Conservation (phyloP, 2,797 vertebrate species). For the Silurus lanzhouensis region DNA sequence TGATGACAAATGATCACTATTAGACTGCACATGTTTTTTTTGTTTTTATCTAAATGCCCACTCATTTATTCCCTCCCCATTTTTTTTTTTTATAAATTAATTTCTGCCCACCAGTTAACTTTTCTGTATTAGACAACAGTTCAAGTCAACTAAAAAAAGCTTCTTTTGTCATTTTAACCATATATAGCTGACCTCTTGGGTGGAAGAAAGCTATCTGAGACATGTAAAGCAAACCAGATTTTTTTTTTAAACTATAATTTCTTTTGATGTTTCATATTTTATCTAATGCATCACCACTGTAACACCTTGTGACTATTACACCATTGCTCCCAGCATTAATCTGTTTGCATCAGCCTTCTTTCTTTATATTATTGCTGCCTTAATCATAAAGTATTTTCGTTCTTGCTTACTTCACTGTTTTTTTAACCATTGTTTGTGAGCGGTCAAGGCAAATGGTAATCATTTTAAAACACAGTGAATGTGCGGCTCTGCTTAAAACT, state of each 20-base stretch:
- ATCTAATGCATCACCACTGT: background rate
- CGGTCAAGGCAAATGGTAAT: background rate
- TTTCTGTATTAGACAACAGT: background rate
- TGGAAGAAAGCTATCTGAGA: too few species aligned
- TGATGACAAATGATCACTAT: background rate
- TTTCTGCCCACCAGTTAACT: background rate
- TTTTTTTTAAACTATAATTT: background rate
- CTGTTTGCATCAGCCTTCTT: background rate
- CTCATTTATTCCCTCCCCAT: background rate
- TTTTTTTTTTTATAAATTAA: background rate
- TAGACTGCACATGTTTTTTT: background rate
- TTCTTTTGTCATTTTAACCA: too few species aligned
- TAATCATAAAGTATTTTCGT: background rate
- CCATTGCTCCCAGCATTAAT: background rate
- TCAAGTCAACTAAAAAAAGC: background rate
- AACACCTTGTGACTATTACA: background rate
- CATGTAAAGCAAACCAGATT: too few species aligned
- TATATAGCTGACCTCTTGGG: too few species aligned
- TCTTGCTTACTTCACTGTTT: background rate
- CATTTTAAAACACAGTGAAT: background rate
- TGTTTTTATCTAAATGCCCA: too few species aligned
- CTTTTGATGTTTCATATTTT: background rate
- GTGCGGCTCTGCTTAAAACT: background rate
- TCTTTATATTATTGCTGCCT: background rate
- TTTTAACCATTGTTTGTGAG: background rate